phyloP scores from a whole-genome alignment of 2,113 vertebrate species.

The Dendropsophus ebraccatus region DNA sequence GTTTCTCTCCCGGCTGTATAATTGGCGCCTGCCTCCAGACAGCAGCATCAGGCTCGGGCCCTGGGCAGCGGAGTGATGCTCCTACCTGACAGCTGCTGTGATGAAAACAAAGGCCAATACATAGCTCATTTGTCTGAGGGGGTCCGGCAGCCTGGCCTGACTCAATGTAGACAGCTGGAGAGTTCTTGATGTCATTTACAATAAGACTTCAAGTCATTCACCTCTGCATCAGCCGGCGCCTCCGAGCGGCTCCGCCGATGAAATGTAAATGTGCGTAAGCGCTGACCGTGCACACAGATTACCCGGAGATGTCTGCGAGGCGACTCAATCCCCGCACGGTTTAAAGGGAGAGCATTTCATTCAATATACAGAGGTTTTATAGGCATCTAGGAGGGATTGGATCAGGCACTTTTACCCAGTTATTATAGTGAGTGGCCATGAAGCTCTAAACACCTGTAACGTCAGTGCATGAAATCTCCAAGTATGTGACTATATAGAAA shows the following conservation, averaged over 20 bases:
- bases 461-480: not conserved
- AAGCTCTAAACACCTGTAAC: not conserved
- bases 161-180: not conserved
- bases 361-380: not conserved
- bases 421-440: not conserved
- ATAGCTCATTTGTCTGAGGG: not conserved
- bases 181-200: not conserved
- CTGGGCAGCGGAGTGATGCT: not conserved
- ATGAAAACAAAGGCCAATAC: slow-evolving; percentile 6
- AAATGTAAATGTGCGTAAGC: slow-evolving; percentile 6
- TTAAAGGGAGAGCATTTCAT: slow-evolving; percentile 1
- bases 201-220: slow-evolving; percentile 17
- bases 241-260: not conserved
- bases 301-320: not conserved
- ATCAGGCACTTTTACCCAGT: not conserved
- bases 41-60: not conserved
- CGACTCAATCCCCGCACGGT: not conserved
- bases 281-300: not conserved
- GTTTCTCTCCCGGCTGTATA: not conserved
- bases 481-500: not conserved
- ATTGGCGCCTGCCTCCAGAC: not conserved
- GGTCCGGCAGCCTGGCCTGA: slow-evolving; percentile 1
- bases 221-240: not conserved
- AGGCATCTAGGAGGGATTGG: not conserved
- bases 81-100: slow-evolving; percentile 1